phyloP scores from a whole-genome alignment of 2,113 vertebrate species.

The Orcinus orca region DNA sequence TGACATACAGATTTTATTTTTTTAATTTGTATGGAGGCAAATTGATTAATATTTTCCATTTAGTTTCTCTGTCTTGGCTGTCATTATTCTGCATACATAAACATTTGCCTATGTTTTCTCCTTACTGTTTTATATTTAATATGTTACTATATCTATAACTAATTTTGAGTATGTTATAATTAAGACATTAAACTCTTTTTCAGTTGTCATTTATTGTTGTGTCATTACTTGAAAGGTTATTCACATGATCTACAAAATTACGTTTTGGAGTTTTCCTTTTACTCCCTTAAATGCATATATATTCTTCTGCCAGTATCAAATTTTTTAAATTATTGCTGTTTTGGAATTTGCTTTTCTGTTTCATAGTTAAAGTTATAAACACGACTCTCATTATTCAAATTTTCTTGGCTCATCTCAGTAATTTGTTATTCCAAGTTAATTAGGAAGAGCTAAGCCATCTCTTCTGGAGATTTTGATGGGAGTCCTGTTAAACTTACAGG shows the following conservation, averaged over 20 bases:
- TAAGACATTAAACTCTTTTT: background rate
- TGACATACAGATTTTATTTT: background rate
- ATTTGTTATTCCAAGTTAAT: background rate
- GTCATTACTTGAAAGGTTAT: background rate
- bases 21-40: background rate
- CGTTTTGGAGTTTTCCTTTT: background rate
- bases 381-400: background rate
- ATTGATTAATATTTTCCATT: background rate
- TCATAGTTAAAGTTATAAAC: background rate
- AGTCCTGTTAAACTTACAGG: background rate
- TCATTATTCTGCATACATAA: background rate
- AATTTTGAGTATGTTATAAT: background rate
- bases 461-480: background rate
- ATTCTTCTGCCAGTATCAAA: background rate
- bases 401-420: background rate
- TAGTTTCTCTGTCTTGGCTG: background rate
- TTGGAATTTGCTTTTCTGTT: background rate
- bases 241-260: background rate
- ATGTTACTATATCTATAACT: background rate
- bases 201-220: background rate
- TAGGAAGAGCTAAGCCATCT: background rate
- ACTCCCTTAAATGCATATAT: background rate
- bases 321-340: background rate
- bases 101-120: background rate
- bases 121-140: background rate